Evolutionary conservation across 2,113 vertebrate genomes (phyloP).

Genomic region (Eptesicus fuscus): DNA sequence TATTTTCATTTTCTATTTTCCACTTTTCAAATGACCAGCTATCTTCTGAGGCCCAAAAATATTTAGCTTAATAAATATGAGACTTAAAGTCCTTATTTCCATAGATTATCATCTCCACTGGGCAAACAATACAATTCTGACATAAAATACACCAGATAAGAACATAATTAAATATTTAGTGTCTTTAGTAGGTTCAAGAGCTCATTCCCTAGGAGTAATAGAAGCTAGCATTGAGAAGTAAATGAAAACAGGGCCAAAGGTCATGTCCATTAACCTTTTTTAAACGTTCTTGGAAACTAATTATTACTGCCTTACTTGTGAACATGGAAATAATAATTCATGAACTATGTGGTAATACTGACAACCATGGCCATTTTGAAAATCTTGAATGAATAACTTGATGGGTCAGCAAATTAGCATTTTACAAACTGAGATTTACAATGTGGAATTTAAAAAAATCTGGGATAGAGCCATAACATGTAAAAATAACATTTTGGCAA

Average conservation of each 20-base stretch:
- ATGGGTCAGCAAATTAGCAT: neutral
- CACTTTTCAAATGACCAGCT: neutral
- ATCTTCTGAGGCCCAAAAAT: neutral
- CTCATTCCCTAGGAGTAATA: neutral
- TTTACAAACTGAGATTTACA: neutral
- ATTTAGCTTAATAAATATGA: conserved; percentile 2
- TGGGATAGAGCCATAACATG: neutral
- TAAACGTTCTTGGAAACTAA: neutral
- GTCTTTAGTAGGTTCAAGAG: conserved; percentile 33
- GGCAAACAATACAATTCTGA: conserved; percentile 61
- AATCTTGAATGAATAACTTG: neutral
- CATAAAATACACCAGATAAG: conserved; percentile 72
- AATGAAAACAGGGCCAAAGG: neutral
- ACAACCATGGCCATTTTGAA: neutral
- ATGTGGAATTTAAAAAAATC: conserved; percentile 34
- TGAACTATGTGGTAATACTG: neutral
- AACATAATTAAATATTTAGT: conserved; percentile 70
- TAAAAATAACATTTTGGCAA: conserved; percentile 10
- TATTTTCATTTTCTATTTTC: conserved; percentile 42
- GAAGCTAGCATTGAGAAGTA: neutral
- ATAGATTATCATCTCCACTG: conserved; percentile 54
- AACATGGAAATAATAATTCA: neutral
- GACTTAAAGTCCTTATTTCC: conserved; percentile 29
- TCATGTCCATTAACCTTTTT: neutral
- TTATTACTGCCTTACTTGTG: neutral